phyloP scores from a whole-genome alignment of 1,140 invertebrate species.

The Telenomus remus region DNA sequence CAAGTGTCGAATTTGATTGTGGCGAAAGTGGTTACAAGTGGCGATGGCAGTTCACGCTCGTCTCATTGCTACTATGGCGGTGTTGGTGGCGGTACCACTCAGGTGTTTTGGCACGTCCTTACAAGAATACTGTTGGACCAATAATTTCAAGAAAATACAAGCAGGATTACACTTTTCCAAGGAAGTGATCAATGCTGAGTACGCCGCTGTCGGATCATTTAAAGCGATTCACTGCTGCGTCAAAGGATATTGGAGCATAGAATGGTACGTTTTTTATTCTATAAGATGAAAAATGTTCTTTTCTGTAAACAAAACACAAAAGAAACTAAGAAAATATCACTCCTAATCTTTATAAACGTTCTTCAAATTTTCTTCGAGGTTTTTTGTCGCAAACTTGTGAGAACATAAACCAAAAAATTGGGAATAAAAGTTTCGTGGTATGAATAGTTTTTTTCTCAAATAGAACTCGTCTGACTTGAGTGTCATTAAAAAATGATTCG shows the following conservation, averaged over 20 bases:
- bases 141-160: constrained; percentile 1
- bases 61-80: neutral
- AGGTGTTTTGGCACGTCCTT: neutral
- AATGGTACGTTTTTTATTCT: constrained; percentile 79
- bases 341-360: too few relatives aligned
- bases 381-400: too few relatives aligned
- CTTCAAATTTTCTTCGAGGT: too few relatives aligned
- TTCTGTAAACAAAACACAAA: too few relatives aligned
- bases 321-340: too few relatives aligned
- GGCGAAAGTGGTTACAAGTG: neutral
- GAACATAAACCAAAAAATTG: too few relatives aligned
- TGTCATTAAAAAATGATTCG: too few relatives aligned
- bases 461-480: too few relatives aligned
- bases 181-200: constrained; percentile 80
- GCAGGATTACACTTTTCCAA: constrained; percentile 70
- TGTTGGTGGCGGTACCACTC: neutral
- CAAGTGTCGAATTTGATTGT: too few relatives aligned
- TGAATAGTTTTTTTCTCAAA: neutral
- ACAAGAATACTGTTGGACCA: constrained; percentile 1
- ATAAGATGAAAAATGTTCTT: constrained; percentile 60
- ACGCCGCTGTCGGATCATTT: constrained; percentile 80
- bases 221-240: constrained; percentile 86
- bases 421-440: too few relatives aligned
- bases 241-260: constrained; percentile 83
- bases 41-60: neutral